Evolutionary conservation across 1,140 invertebrate species (phyloP), one percentile per base, ranked within the genome.

Genomic region (Hycleus phaleratus): DNA sequence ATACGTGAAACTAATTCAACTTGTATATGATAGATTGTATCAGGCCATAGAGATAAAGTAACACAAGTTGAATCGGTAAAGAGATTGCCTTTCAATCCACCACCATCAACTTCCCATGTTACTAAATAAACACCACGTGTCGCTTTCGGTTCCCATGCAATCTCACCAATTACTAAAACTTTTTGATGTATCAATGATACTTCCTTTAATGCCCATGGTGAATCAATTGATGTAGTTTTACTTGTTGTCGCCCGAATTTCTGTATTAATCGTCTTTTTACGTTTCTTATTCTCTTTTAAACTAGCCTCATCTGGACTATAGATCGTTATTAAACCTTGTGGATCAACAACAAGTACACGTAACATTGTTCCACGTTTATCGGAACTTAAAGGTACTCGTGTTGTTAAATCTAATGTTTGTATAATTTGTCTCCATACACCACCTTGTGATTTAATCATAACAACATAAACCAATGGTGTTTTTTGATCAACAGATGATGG

Each of bases 21-120:
- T 78, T 89, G 85, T 60, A 90, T 85, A 68, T 87, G 85, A 72
- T 89, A 90, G 55, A 87, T 78, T 10, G 86, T 88, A 65, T 89
- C 85, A 9, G 87, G 87, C 86, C 87, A 89, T 24, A 90, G 70
- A 24, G 86, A 88, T 42, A 90, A 73, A 42, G 86, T 87, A 26
- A 88, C 87, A 59, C 81, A 81, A 40, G 85, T 88, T 1, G 86
- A 84, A 66, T 89, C 85, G 25, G 87, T 90, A 65, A 88, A 85
- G n/a, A 90, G 77, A 74, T 90, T 88, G 47, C 88, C 88, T 71
- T 87, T 88, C n/a, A 90, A 76, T 38, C 87, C 87, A 46, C 86
- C 87, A 44, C 87, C 87, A 63, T 86, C 85, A 6, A 89, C 85
- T 77, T 90, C 87, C 88, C 88, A 90, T 42, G 86, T 89, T 49